phyloP scores from a whole-genome alignment of 2,113 vertebrate species.

The Crotophaga sulcirostris region DNA sequence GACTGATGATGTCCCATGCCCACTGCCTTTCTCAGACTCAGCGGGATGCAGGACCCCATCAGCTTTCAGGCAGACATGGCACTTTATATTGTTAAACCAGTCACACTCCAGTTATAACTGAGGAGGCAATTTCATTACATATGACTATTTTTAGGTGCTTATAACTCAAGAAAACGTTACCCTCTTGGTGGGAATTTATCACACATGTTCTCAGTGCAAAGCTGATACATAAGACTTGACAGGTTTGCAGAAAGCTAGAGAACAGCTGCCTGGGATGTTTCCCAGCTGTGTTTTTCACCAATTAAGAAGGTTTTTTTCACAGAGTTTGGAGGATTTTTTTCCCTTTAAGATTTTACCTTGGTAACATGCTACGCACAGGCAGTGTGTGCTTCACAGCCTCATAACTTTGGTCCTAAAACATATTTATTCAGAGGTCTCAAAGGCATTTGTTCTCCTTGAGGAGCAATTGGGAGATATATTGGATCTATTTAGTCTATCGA shows the following conservation, averaged over 20 bases:
- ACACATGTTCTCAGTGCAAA: slow-evolving; percentile 33
- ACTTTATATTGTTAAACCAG: fast-evolving
- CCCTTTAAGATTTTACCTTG: neutral
- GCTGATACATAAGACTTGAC: neutral
- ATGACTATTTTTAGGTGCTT: slow-evolving; percentile 36
- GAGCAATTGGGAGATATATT: neutral
- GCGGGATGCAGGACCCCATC: neutral
- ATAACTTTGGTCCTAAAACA: neutral
- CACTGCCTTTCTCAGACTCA: neutral
- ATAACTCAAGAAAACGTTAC: slow-evolving; percentile 17
- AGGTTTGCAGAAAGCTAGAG: neutral
- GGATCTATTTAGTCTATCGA: neutral
- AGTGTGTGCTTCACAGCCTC: neutral
- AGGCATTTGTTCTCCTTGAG: neutral
- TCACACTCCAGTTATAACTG: neutral
- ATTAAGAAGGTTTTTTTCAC: slow-evolving; percentile 43
- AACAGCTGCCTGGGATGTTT: slow-evolving; percentile 54
- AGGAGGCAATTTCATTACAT: neutral
- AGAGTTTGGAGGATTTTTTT: neutral
- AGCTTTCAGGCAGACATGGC: neutral
- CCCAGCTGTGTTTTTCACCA: slow-evolving; percentile 29
- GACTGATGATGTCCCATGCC: neutral
- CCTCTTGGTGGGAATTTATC: slow-evolving; percentile 35
- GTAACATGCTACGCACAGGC: fast-evolving
- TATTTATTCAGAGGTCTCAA: neutral